Conservation (phyloP, 1,140 invertebrate species). For the Latrodectus geometricus region DNA sequence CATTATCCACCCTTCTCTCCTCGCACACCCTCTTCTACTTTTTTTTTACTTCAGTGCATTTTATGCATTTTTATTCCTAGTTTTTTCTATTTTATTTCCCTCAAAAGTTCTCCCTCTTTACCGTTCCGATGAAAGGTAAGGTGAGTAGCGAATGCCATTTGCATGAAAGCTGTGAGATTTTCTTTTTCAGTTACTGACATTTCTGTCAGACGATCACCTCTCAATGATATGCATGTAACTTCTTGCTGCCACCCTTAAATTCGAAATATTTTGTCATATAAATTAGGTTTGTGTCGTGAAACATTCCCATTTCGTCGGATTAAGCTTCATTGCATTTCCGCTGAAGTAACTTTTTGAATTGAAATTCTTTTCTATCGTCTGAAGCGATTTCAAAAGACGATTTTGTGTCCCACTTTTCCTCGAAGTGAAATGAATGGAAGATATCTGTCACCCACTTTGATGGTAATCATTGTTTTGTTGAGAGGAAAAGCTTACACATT, state of each 20-base stretch:
- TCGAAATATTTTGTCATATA: constrained; percentile 48
- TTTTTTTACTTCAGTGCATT: background rate
- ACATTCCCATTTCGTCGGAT: background rate
- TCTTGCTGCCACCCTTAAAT: constrained; percentile 10
- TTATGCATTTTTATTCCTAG: constrained; percentile 26
- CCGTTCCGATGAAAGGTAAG: constrained; percentile 23
- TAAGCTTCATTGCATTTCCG: background rate
- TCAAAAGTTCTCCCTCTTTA: constrained; percentile 30
- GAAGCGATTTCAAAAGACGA: background rate
- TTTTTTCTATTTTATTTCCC: background rate
- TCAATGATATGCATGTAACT: constrained; percentile 40
- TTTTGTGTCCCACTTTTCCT: background rate
- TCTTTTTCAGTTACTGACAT: constrained; percentile 9
- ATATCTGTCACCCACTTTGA: background rate
- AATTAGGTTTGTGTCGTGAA: background rate
- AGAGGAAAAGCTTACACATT: too few relatives aligned
- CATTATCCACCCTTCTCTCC: constrained; percentile 43
- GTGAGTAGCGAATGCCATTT: constrained; percentile 36
- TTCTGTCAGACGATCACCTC: constrained; percentile 30
- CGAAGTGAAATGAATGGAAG: background rate
- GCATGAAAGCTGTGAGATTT: constrained; percentile 43
- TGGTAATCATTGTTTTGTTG: too few relatives aligned
- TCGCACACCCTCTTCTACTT: background rate
- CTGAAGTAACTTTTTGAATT: background rate
- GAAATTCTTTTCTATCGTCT: background rate